Evolutionary conservation across 2,888 invertebrate species (phyloP).

Genomic region (Athripsodes cinereus): DNA sequence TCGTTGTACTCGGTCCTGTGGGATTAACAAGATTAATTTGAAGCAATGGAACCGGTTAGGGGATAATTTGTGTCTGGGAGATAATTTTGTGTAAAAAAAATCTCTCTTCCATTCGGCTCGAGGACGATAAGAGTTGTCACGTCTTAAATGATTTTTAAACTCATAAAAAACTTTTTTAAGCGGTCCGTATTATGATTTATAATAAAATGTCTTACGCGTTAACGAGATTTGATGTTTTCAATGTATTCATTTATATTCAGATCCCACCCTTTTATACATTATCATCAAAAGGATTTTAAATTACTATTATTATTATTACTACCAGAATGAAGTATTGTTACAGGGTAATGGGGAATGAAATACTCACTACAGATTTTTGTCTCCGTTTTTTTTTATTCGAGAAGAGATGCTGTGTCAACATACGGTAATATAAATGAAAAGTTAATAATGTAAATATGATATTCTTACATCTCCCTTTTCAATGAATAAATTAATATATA

Average conservation of each 20-base stretch:
- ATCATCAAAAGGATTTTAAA: background rate
- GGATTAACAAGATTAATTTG: slow-evolving; percentile 26
- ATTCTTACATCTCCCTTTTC: no score
- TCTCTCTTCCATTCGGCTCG: slow-evolving; percentile 11
- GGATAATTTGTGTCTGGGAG: slow-evolving; percentile 22
- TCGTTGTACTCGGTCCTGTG: slow-evolving; percentile 13
- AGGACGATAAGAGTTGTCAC: slow-evolving; percentile 19
- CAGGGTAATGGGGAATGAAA: background rate
- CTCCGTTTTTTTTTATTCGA: no score
- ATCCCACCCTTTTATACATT: slow-evolving; percentile 1
- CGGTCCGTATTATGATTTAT: slow-evolving; percentile 16
- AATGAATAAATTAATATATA: no score
- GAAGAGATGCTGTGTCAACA: no score
- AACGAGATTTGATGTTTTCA: slow-evolving; percentile 14
- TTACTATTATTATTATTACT: background rate
- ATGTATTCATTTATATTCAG: slow-evolving; percentile 16
- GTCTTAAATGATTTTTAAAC: slow-evolving; percentile 21
- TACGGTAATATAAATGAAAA: no score
- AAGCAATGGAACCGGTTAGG: slow-evolving; percentile 20
- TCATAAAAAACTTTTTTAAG: slow-evolving; percentile 14
- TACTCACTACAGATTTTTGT: background rate
- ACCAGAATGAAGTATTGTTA: background rate
- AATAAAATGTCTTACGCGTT: slow-evolving; percentile 6
- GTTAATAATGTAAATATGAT: no score
- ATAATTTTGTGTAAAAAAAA: slow-evolving; percentile 18